Percentiles rank a stretch among this genome's conserved stretches.
These are phyloP conservation scores for Anomalospiza imberbis DNA, from an alignment of 2,797 vertebrate species.

Conservation along the genomic window DNA sequence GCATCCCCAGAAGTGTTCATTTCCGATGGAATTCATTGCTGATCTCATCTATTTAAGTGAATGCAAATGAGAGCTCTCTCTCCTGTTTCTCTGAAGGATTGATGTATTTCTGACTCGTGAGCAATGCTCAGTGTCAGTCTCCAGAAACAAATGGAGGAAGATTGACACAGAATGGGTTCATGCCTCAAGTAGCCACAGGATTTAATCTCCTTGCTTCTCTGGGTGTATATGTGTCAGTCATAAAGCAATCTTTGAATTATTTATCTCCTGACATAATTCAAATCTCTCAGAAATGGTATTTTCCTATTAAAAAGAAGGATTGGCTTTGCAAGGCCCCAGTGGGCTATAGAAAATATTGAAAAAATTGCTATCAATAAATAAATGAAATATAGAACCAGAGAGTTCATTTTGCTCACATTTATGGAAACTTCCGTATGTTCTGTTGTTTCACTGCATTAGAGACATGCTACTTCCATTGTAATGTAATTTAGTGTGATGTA, in stretches of 20 bases:
- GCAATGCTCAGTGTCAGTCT: not conserved
- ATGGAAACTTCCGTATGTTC: not conserved
- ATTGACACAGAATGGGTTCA: not conserved
- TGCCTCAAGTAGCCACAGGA: not conserved
- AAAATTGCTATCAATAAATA: not conserved
- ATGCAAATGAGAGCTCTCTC: not conserved
- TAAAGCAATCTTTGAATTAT: constrained; percentile 19
- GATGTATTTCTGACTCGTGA: not conserved
- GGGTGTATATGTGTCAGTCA: not conserved
- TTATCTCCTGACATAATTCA: constrained; percentile 43
- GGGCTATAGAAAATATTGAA: not conserved
- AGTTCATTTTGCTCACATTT: not conserved
- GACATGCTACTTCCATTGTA: not conserved
- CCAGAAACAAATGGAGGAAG: constrained; percentile 5
- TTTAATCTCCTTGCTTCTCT: not conserved
- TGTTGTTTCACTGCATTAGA: not conserved
- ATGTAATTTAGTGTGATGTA: not conserved
- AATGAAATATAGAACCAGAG: not conserved
- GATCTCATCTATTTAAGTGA: constrained; percentile 15
- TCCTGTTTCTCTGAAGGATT: not conserved
- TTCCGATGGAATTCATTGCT: not conserved
- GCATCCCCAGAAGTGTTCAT: not conserved
- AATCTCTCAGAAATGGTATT: constrained; percentile 38
- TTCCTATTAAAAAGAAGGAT: constrained; percentile 45
- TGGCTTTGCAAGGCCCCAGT: not conserved